A percentile compares a stretch with the other conserved stretches of the same genome.
These are phyloP conservation scores for Oreonectes daqikongensis DNA, from an alignment of 2,797 vertebrate species.

Conservation along the genomic window DNA sequence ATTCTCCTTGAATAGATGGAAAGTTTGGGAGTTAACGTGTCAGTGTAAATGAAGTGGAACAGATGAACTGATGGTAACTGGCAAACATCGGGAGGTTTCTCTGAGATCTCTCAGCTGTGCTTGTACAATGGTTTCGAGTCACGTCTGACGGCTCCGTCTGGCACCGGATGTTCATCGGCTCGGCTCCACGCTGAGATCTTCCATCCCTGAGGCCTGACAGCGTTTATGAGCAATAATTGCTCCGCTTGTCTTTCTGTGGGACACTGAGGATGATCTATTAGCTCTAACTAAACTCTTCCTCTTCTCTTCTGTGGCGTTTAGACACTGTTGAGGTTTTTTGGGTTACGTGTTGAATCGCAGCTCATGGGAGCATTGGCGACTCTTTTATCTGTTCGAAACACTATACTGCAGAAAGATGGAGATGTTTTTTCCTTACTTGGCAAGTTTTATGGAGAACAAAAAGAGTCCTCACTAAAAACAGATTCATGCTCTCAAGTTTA, in stretches of 20 bases:
- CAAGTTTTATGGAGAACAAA: not conserved
- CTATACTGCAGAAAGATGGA: constrained; percentile 3
- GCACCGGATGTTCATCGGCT: not conserved
- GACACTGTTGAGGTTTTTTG: not conserved
- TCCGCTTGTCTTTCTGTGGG: not conserved
- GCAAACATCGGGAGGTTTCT: not conserved
- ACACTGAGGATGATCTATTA: constrained; percentile 21
- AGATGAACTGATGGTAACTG: not conserved
- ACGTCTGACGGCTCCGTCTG: constrained; percentile 17
- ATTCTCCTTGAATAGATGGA: constrained; percentile 20
- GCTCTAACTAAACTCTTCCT: not conserved
- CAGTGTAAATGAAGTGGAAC: constrained; percentile 3
- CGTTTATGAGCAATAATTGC: constrained; percentile 2
- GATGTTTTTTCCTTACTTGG: not conserved
- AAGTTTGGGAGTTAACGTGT: constrained; percentile 23
- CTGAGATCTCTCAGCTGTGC: not conserved
- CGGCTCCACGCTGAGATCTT: constrained; percentile 23
- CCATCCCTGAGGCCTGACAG: not conserved
- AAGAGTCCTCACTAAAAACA: not conserved
- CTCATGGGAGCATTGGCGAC: not conserved
- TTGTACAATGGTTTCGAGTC: not conserved
- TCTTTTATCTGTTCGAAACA: not conserved
- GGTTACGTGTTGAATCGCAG: not conserved
- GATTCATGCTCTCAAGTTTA: not conserved
- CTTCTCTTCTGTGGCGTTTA: not conserved